Evolutionary conservation across 2,113 vertebrate species (phyloP).

Genomic region (Megaptera novaeangliae): DNA sequence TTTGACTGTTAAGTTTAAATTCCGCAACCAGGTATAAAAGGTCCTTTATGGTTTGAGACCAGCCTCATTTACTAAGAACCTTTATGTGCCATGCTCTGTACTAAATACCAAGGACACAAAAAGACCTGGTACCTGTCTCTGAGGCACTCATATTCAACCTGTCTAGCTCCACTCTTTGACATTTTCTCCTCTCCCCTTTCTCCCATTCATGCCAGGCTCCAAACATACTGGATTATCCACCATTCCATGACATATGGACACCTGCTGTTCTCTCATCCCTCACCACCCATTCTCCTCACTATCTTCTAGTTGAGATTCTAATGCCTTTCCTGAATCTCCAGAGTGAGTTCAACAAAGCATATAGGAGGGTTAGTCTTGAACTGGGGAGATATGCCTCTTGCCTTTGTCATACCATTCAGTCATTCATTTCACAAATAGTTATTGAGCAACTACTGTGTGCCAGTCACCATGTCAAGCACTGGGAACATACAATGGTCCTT

Average conservation of each 20-base stretch:
- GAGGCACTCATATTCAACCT: not conserved
- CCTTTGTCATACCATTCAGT: not conserved
- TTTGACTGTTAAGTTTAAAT: not conserved
- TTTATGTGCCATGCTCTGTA: not conserved
- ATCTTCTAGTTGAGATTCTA: not conserved
- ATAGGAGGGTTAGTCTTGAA: not conserved
- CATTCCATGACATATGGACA: not conserved
- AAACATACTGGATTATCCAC: not conserved
- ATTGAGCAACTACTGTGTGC: not conserved
- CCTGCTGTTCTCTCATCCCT: not conserved
- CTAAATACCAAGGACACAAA: not conserved
- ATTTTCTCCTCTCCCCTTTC: not conserved
- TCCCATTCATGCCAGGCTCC: not conserved
- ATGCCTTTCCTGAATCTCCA: not conserved
- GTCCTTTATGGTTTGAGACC: not conserved
- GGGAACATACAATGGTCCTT: not conserved
- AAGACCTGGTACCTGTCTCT: not conserved
- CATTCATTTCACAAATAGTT: slow-evolving; percentile 7
- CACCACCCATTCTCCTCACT: not conserved
- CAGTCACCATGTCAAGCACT: not conserved
- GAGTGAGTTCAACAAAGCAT: not conserved
- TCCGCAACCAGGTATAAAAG: not conserved
- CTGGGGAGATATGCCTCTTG: not conserved
- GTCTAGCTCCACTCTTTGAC: not conserved
- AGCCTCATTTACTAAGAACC: not conserved